phyloP scores from a whole-genome alignment of 2,888 invertebrate species.

The Pteria penguin region DNA sequence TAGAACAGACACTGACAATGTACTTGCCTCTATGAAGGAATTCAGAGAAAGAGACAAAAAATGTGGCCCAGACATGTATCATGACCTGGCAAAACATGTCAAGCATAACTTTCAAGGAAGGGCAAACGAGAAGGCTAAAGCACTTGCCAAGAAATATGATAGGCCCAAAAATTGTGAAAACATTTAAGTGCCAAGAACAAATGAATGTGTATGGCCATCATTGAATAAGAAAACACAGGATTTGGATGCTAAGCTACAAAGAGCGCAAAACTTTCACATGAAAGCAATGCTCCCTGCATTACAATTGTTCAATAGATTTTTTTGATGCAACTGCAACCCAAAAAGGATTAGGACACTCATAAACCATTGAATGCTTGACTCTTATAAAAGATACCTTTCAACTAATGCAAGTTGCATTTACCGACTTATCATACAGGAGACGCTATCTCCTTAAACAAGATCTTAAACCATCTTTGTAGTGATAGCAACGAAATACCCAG shows the following conservation, averaged over 20 bases:
- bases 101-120: background rate
- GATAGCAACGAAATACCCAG: background rate
- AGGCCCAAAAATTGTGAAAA: background rate
- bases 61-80: background rate
- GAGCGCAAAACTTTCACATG: too few relatives aligned
- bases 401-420: background rate
- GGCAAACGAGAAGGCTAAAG: background rate
- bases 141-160: background rate
- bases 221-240: background rate
- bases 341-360: background rate
- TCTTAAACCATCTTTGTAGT: background rate
- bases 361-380: background rate
- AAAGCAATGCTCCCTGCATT: background rate
- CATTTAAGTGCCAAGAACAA: background rate
- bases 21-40: background rate
- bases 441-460: background rate
- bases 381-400: background rate
- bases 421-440: background rate
- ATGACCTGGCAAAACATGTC: background rate
- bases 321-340: background rate
- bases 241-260: background rate
- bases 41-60: background rate
- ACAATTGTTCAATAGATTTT: background rate
- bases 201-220: too few relatives aligned
- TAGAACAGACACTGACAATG: background rate